Evolutionary conservation across 2,888 invertebrate genomes (phyloP).

Genomic region (Nymphalis polychloros): DNA sequence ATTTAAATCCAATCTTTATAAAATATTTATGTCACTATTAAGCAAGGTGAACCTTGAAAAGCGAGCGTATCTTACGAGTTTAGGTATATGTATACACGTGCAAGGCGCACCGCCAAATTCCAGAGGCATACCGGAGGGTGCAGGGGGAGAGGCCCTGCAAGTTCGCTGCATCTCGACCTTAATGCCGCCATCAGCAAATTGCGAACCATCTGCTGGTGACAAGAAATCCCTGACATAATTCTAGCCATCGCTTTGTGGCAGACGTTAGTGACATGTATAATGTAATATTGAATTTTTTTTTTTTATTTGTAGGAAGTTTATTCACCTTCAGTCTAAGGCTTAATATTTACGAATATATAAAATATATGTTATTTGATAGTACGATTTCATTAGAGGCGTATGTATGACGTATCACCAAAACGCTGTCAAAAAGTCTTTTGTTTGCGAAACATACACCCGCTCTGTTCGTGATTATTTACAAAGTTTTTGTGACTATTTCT

Average conservation of each 20-base stretch:
- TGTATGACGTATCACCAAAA: not conserved
- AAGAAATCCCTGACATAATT: constrained; percentile 73
- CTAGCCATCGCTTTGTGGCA: constrained; percentile 66
- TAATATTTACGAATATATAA: no score
- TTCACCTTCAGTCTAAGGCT: no score
- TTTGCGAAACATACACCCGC: not conserved
- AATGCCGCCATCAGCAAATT: constrained; percentile 80
- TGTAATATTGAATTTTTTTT: not conserved
- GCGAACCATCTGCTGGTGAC: constrained; percentile 75
- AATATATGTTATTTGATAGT: no score
- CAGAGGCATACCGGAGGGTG: constrained; percentile 66
- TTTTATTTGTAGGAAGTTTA: no score
- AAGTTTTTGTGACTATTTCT: not conserved
- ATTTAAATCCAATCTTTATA: not conserved
- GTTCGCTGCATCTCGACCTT: constrained; percentile 73
- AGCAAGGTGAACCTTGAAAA: not conserved
- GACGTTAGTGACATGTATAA: constrained; percentile 54
- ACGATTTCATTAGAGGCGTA: no score
- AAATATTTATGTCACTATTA: not conserved
- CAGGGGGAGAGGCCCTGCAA: constrained; percentile 46
- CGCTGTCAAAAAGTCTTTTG: constrained; percentile 1
- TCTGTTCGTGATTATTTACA: not conserved
- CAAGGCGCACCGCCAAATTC: constrained; percentile 77
- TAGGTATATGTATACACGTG: constrained; percentile 36
- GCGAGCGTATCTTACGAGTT: constrained; percentile 8